These are phyloP conservation scores for Phyllostomus hastatus DNA, from an alignment of 2,113 vertebrate species.

Conservation along the genomic window DNA sequence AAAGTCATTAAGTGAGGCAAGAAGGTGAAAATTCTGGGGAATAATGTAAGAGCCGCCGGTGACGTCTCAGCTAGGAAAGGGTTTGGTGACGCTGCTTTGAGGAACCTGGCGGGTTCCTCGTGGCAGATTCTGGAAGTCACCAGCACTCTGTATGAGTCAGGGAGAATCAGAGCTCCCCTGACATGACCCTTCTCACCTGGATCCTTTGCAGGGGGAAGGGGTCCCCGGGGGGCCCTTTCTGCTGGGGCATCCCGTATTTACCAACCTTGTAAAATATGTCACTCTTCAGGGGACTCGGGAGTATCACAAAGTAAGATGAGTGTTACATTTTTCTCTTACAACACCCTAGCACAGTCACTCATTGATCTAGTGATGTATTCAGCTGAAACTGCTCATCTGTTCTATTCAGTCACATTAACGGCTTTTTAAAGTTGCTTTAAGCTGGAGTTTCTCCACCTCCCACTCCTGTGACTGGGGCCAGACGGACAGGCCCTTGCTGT, in stretches of 20 bases:
- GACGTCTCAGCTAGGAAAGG: neutral
- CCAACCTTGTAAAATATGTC: neutral
- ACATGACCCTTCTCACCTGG: no score
- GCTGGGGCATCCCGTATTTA: neutral
- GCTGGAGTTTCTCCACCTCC: neutral
- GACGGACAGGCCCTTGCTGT: fast-evolving
- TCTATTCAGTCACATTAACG: neutral
- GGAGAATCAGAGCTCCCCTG: neutral
- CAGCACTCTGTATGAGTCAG: neutral
- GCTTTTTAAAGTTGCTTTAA: neutral
- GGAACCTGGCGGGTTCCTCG: neutral
- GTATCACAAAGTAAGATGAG: neutral
- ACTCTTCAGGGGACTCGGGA: neutral
- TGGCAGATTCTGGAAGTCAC: neutral
- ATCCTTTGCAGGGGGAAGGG: neutral
- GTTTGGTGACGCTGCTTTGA: neutral
- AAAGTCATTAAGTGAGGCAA: neutral
- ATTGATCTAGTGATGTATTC: neutral
- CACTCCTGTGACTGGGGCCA: neutral
- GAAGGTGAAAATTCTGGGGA: neutral
- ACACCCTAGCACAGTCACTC: neutral
- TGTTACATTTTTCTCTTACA: neutral
- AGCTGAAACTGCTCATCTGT: neutral
- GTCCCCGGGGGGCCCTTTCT: neutral
- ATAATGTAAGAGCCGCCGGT: neutral